A percentile compares a stretch with the other conserved stretches of the same genome.
Conservation (phyloP, 2,888 invertebrate genomes). For the Lypha dubia region DNA sequence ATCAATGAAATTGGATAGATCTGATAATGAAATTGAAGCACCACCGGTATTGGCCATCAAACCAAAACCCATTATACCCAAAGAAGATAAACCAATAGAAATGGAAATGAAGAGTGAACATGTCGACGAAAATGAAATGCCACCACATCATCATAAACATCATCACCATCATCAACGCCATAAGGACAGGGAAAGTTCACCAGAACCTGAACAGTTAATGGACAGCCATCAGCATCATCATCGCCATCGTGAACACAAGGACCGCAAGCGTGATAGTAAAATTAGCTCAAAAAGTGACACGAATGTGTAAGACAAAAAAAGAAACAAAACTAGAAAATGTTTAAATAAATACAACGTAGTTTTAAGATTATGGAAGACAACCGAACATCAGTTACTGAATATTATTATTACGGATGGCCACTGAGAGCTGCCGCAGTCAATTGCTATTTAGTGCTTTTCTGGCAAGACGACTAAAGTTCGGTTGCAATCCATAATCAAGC, state of each 20-base stretch:
- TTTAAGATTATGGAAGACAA: too few species aligned
- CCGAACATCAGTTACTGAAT: too few species aligned
- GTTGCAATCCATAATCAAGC: too few species aligned
- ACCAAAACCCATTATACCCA: slow-evolving; percentile 10
- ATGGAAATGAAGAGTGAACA: slow-evolving; percentile 40
- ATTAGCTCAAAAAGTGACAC: slow-evolving; percentile 62
- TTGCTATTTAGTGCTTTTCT: too few species aligned
- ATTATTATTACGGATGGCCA: too few species aligned
- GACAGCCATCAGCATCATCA: slow-evolving; percentile 75
- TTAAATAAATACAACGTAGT: not conserved
- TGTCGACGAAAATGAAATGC: not conserved
- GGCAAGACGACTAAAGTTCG: too few species aligned
- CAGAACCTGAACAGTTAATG: slow-evolving; percentile 36
- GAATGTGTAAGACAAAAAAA: slow-evolving; percentile 51
- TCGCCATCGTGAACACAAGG: slow-evolving; percentile 62
- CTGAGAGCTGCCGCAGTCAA: too few species aligned
- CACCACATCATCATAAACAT: slow-evolving; percentile 22
- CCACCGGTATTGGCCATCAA: slow-evolving; percentile 30
- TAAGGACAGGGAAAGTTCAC: slow-evolving; percentile 32
- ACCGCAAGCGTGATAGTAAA: slow-evolving; percentile 65
- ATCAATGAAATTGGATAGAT: slow-evolving; percentile 75
- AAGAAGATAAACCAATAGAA: slow-evolving; percentile 74
- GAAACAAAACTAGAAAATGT: too few species aligned
- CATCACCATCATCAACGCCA: slow-evolving; percentile 55
- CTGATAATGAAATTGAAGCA: slow-evolving; percentile 70